Evolutionary conservation across 2,113 vertebrate genomes (phyloP).

Genomic region (Bettongia penicillata): DNA sequence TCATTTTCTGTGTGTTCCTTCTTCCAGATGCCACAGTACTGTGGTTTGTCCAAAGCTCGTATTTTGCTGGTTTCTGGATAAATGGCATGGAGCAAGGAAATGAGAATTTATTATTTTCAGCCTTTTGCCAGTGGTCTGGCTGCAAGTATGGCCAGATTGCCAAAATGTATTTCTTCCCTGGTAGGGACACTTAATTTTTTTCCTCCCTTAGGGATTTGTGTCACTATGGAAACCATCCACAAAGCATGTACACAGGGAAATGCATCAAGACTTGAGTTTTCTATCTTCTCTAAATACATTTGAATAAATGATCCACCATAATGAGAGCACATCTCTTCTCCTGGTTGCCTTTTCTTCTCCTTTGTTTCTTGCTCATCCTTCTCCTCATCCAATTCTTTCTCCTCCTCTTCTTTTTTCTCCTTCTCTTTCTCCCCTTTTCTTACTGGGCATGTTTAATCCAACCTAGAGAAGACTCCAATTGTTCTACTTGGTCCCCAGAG

Average conservation of each 20-base stretch:
- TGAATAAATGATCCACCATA: no score
- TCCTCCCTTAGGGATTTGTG: not conserved
- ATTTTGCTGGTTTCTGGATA: constrained; percentile 19
- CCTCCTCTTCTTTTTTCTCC: not conserved
- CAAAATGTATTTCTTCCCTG: constrained; percentile 45
- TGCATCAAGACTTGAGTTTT: not conserved
- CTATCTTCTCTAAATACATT: not conserved
- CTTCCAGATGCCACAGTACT: not conserved
- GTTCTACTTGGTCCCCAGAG: not conserved
- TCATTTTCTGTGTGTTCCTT: not conserved
- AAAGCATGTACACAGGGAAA: not conserved
- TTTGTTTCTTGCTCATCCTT: not conserved
- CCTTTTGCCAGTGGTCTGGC: constrained; percentile 22
- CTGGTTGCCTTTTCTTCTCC: not conserved
- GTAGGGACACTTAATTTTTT: constrained; percentile 34
- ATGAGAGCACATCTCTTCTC: not conserved
- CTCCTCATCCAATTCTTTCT: not conserved
- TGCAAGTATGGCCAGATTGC: constrained; percentile 2
- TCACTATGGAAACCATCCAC: constrained; percentile 37
- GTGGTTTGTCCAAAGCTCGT: not conserved
- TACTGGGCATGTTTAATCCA: not conserved
- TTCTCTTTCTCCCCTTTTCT: not conserved
- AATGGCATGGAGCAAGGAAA: not conserved
- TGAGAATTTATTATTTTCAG: not conserved
- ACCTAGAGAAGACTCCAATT: not conserved